Evolutionary conservation across 2,888 invertebrate species (phyloP).

Genomic region (Phragmatobia fuliginosa): DNA sequence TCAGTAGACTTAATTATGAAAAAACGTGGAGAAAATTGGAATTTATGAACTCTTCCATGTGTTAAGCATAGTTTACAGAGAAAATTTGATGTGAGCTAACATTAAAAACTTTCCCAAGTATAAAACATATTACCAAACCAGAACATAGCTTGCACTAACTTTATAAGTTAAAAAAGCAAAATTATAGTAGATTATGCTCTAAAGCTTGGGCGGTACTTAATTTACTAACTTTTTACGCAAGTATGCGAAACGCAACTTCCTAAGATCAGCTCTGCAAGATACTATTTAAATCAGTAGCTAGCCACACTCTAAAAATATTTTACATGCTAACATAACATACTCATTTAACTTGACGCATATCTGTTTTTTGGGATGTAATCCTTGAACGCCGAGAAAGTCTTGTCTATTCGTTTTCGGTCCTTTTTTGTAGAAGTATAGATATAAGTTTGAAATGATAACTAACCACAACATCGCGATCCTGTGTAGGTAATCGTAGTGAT

Average conservation of each 20-base stretch:
- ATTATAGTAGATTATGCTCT: constrained; percentile 4
- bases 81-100: neutral
- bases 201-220: constrained; percentile 1
- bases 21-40: too few species aligned
- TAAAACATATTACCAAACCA: neutral
- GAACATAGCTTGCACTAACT: neutral
- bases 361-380: too few species aligned
- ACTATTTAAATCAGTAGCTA: constrained; percentile 70
- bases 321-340: constrained; percentile 72
- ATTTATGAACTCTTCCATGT: too few species aligned
- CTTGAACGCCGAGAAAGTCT: too few species aligned
- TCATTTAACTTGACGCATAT: constrained; percentile 76
- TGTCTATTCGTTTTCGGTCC: too few species aligned
- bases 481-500: too few species aligned
- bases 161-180: constrained; percentile 1
- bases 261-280: constrained; percentile 57
- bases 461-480: too few species aligned
- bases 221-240: neutral
- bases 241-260: constrained; percentile 2
- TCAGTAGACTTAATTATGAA: too few species aligned
- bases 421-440: too few species aligned
- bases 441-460: too few species aligned
- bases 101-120: neutral
- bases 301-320: constrained; percentile 71
- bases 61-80: neutral